Percentiles rank a stretch among this genome's conserved stretches.
Evolutionary conservation across 92 coral and sea anemone genomes (phyloP).

Genomic region (Pocillopora grandis): DNA sequence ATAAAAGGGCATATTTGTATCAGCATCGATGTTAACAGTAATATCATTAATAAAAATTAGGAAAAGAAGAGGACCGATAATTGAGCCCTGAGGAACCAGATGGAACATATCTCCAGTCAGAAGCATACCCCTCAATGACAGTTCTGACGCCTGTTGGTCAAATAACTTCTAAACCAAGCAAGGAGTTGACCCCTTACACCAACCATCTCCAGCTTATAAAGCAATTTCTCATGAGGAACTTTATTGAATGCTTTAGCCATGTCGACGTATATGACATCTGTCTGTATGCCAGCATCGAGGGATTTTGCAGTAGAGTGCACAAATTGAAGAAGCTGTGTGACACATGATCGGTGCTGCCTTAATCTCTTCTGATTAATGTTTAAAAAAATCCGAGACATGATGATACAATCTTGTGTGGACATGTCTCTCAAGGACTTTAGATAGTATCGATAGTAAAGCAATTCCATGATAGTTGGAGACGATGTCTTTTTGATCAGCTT

Average conservation of each 20-base stretch:
- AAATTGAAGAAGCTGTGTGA: slow-evolving; percentile 35
- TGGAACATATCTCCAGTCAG: slow-evolving; percentile 32
- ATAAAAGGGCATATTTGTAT: slow-evolving; percentile 32
- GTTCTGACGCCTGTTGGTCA: too few relatives aligned
- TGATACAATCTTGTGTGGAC: too few relatives aligned
- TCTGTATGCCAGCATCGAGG: slow-evolving; percentile 31
- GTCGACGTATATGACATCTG: slow-evolving; percentile 26
- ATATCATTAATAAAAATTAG: slow-evolving; percentile 12
- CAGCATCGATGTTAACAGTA: slow-evolving; percentile 6
- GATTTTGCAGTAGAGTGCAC: slow-evolving; percentile 25
- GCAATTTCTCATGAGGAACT: slow-evolving; percentile 9
- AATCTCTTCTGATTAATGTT: slow-evolving; percentile 33
- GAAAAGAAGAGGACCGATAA: neutral
- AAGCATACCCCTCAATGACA: slow-evolving; percentile 32
- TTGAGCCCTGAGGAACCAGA: too few relatives aligned
- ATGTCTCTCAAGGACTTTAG: slow-evolving; percentile 43
- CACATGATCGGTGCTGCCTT: neutral
- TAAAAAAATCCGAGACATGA: neutral
- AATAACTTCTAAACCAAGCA: slow-evolving; percentile 1
- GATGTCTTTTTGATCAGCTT: slow-evolving; percentile 27
- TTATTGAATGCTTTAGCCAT: too few relatives aligned
- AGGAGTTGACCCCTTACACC: slow-evolving; percentile 37
- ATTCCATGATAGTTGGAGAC: slow-evolving; percentile 32
- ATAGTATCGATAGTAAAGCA: slow-evolving; percentile 29
- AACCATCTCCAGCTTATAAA: slow-evolving; percentile 15